Conservation (phyloP, 2,797 vertebrate species). For the Chelon auratus region DNA sequence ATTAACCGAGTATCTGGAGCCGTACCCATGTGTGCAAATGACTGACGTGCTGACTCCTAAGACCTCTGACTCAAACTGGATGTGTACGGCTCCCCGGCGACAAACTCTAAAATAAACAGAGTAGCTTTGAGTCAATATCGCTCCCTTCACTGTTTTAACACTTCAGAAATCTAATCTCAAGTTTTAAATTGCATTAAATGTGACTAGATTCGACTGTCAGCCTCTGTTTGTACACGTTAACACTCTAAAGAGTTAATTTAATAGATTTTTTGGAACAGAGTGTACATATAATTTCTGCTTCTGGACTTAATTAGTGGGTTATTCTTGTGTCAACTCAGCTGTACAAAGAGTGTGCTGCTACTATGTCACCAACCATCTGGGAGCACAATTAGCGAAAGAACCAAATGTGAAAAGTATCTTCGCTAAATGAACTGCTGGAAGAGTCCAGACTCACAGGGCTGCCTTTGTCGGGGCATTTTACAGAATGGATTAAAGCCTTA, state of each 20-base stretch:
- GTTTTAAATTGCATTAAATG: slow-evolving; percentile 1
- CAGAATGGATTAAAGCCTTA: too few species aligned
- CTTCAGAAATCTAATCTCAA: background rate
- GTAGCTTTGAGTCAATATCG: slow-evolving; percentile 13
- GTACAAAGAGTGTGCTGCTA: slow-evolving; percentile 12
- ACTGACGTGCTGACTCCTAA: slow-evolving; percentile 30
- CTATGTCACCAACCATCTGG: slow-evolving; percentile 3
- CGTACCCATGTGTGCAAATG: slow-evolving; percentile 13
- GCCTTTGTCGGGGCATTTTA: background rate
- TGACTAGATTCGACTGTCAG: background rate
- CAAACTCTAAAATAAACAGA: slow-evolving; percentile 30
- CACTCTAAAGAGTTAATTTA: background rate
- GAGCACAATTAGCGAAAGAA: slow-evolving; percentile 16
- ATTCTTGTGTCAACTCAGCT: slow-evolving; percentile 23
- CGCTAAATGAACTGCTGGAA: background rate
- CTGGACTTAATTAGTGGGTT: slow-evolving; percentile 1
- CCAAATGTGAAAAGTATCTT: slow-evolving; percentile 3
- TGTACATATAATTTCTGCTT: slow-evolving; percentile 5
- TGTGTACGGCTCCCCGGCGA: slow-evolving; percentile 26
- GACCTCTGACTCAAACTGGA: slow-evolving; percentile 34
- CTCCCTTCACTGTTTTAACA: slow-evolving; percentile 4
- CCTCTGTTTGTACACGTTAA: slow-evolving; percentile 4
- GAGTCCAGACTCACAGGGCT: background rate
- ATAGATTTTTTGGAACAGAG: slow-evolving; percentile 4
- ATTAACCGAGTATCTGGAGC: slow-evolving; percentile 23